Base-by-base conservation (phyloP, 1,140 invertebrate species). In the Aphidius ervi region DNA sequence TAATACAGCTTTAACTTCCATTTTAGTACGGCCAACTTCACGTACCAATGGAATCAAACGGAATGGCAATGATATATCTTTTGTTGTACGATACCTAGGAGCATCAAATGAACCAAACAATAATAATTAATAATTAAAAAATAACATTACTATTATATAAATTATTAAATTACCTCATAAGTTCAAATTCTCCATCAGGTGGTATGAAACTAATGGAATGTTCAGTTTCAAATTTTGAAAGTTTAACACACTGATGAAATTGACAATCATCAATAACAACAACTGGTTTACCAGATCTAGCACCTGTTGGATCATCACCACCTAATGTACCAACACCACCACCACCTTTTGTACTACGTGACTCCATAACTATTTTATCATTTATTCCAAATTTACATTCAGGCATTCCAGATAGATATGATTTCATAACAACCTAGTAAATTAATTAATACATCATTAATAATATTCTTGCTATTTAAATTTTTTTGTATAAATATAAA, bases 361-460 rank as follows among this genome's bases (percentile, higher is more conserved):
- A 92, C 70, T 99, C 98, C 92, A 99, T 97, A 1, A 98, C 93
- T 59, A 99, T 93, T 81, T 99, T 99, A 73, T 99, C 98, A 73
- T 99, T 99, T 70, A 99, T 99, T 10, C 98, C 98, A 82, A 99
- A 99, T 82, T 99, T 99, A 82, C 98, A 99, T 77, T 99, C 98
- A 0, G 98, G 98, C 98, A 99, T 99, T 39, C 98, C 98, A 46
- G 95, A 98, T 39, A 99, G 81, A 76, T 99, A 99, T 0, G 95
- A 98, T 80, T 99, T 99, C 97, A 99, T 99, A 1, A 99, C 93
- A 46, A 99, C 96, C 78, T 80, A 20, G n/a, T 5, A 54, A 10
- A 9, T 9, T 43, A 42, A 16, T 54, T 50, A 42, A 37, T 53
- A 8, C 23, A 50, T 8, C 6, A 39, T 42, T 6, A 56, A 56